Evolutionary conservation across 2,888 invertebrate species (phyloP).

Genomic region (Lasioglossum pauxillum): DNA sequence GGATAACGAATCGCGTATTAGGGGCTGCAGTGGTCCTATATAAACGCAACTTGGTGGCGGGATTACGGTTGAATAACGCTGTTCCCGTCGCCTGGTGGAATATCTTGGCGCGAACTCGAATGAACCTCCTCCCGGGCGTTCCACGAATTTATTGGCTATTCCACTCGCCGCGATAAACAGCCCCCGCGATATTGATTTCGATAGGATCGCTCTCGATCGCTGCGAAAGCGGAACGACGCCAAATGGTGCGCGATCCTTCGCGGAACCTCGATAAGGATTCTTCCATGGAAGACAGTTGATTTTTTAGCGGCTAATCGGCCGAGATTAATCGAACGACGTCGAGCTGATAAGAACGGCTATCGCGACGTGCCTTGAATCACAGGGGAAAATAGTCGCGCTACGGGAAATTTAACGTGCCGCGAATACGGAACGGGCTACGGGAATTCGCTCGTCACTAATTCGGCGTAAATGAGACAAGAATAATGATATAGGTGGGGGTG

Average conservation of each 20-base stretch:
- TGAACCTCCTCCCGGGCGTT: constrained; percentile 19
- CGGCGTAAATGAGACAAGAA: constrained; percentile 56
- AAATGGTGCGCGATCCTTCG: constrained; percentile 18
- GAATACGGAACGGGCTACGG: constrained; percentile 44
- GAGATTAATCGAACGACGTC: constrained; percentile 45
- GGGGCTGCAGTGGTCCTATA: neutral
- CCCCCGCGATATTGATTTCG: constrained; percentile 40
- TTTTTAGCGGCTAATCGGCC: constrained; percentile 36
- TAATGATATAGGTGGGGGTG: constrained; percentile 43
- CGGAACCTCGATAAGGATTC: constrained; percentile 25
- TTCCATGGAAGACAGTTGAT: constrained; percentile 11
- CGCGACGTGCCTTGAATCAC: constrained; percentile 2
- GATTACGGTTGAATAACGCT: constrained; percentile 45
- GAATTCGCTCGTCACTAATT: constrained; percentile 51
- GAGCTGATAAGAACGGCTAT: constrained; percentile 26
- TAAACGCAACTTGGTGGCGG: constrained; percentile 23
- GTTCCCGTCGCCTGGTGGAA: constrained; percentile 18
- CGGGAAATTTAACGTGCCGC: constrained; percentile 43
- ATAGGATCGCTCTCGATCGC: neutral
- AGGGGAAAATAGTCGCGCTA: constrained; percentile 26
- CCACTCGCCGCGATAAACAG: constrained; percentile 34
- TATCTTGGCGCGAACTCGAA: constrained; percentile 39
- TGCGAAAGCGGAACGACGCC: constrained; percentile 1
- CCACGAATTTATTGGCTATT: constrained; percentile 47
- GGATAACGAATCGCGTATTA: neutral